phyloP scores from a whole-genome alignment of 1,140 invertebrate species.

The Drosophila persimilis region DNA sequence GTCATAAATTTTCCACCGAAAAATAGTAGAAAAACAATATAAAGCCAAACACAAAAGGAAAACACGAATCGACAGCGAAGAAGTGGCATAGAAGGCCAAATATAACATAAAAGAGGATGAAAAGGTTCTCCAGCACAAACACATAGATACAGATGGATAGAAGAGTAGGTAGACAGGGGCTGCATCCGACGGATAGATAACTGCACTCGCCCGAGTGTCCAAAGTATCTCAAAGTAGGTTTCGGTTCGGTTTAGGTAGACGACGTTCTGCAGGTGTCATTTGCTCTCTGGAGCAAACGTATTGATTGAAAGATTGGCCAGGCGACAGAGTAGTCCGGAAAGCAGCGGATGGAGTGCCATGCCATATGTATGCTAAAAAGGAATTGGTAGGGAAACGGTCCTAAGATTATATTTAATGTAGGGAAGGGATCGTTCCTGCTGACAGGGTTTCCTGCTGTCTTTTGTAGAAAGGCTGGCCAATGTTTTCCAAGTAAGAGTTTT shows the following conservation, averaged over 20 bases:
- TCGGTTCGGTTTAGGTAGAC: conserved; percentile 28
- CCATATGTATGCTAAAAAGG: conserved; percentile 37
- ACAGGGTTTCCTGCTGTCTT: background rate
- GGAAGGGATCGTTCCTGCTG: conserved; percentile 22
- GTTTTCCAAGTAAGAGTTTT: no score
- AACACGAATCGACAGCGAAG: conserved; percentile 37
- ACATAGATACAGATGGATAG: conserved; percentile 6
- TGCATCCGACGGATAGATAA: conserved; percentile 40
- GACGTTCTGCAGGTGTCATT: conserved; percentile 46
- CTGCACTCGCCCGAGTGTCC: conserved; percentile 39
- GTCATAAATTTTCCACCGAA: conserved; percentile 71
- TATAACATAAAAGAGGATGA: conserved; percentile 46
- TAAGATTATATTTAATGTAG: background rate
- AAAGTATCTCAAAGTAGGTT: conserved; percentile 57
- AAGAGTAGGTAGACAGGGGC: conserved; percentile 29
- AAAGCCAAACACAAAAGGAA: conserved; percentile 43
- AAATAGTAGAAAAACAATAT: conserved; percentile 57
- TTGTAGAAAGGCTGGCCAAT: no score
- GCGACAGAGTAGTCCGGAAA: background rate
- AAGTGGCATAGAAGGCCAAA: conserved; percentile 69
- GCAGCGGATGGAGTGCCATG: conserved; percentile 1
- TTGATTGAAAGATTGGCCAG: conserved; percentile 24
- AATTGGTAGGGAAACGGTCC: conserved; percentile 16
- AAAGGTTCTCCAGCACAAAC: conserved; percentile 38
- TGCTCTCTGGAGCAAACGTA: conserved; percentile 21